Base-by-base conservation (phyloP, 2,888 invertebrate genomes). In the Eilema caniola region DNA sequence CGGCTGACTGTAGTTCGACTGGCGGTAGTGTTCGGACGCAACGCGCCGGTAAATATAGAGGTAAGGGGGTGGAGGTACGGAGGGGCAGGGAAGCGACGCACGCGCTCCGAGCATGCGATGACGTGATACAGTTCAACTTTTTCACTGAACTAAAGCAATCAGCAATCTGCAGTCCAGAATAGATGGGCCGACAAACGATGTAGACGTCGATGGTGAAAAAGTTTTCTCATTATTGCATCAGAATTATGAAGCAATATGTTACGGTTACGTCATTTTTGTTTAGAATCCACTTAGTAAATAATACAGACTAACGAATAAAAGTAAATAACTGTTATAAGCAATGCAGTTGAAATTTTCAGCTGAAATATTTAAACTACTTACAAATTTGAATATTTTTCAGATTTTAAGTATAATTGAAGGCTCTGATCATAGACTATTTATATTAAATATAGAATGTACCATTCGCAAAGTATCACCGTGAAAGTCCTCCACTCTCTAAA, bases 61-160 rank as follows among this genome's bases (percentile, higher is more conserved):
- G 84, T 69, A 70, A 67, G 83, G 77, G 76, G 78, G 66, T 71
- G 56, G 77, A 74, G 77, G 66, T 69, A 62, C 71, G 41, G 20
- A 23, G 60, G 47, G 69, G 65, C 11, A 60, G 75, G 73, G 75
- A 72, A 41, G 53, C 70, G 79, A 83, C 87, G 85, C 93, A 92
- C 92, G 92, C 92, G 90, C 77, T 75, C 73, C 64, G 75, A 76
- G 85, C 91, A 89, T 91, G 92, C 82, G 78, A 74, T 91, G 92
- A 92, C 92, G 91, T 90, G 82, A 89, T 73, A 79, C 71, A 61
- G 77, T 75, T 75, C 74, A 80, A 85, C 82, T 88, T 90, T 88
- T 90, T 91, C 90, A 64, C 67, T 62, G 56, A 57, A 88, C 85
- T 2, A 89, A 88, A 87, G 77, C 80, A 71, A 77, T 71, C 69